A percentile compares a stretch with the other conserved stretches of the same genome.
phyloP scores from a whole-genome alignment of 2,797 vertebrate species.

The Melanogrammus aeglefinus region DNA sequence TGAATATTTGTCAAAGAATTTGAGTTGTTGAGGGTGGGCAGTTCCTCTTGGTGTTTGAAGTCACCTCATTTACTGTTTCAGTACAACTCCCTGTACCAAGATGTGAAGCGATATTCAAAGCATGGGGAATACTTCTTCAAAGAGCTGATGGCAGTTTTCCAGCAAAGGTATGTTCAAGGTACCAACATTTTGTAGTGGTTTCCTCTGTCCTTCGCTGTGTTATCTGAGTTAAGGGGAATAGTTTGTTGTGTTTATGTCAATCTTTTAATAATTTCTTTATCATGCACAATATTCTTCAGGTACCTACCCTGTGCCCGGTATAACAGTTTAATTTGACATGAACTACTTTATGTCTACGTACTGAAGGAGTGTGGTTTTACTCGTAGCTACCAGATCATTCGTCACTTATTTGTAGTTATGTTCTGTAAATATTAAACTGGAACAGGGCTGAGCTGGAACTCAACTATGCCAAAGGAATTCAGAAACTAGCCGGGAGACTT shows the following conservation, averaged over 20 bases:
- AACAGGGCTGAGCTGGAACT: conserved; percentile 81
- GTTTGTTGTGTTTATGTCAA: not conserved
- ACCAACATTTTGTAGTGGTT: not conserved
- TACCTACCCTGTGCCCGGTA: not conserved
- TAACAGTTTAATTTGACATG: not conserved
- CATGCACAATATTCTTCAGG: not conserved
- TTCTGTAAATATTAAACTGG: conserved; percentile 17
- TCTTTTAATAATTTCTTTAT: not conserved
- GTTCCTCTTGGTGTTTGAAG: not conserved
- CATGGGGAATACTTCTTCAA: conserved; percentile 85
- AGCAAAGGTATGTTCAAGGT: conserved; percentile 77
- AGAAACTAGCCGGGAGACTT: conserved; percentile 81
- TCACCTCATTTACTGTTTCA: conserved; percentile 55
- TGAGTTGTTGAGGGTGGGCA: not conserved
- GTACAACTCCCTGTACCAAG: conserved; percentile 85
- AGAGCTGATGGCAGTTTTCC: conserved; percentile 81
- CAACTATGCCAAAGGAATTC: conserved; percentile 81
- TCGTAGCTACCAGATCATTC: conserved; percentile 37
- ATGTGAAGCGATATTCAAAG: conserved; percentile 84
- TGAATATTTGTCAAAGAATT: not conserved
- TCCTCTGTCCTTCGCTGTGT: not conserved
- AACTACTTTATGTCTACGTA: not conserved
- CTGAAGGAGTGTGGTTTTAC: not conserved
- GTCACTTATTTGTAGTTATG: conserved; percentile 33
- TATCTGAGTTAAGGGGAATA: not conserved